phyloP scores from a whole-genome alignment of 2,797 vertebrate species.

The Allobates femoralis region DNA sequence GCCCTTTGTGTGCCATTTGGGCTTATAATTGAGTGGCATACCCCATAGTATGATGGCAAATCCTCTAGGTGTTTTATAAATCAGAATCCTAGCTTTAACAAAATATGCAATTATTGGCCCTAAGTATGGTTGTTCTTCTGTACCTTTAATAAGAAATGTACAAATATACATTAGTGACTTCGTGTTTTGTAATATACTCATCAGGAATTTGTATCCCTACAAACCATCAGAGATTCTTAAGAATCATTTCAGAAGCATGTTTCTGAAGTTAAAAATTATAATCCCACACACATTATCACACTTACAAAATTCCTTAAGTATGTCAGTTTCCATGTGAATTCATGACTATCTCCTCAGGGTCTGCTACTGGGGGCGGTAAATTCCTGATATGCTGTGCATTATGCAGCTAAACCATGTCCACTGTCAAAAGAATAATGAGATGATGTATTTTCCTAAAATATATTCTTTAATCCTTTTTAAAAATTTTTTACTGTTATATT shows the following conservation, averaged over 20 bases:
- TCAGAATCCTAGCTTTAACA: not conserved
- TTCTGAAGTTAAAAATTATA: not conserved
- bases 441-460: not conserved
- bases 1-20: too few species aligned
- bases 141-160: not conserved
- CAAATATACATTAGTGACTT: not conserved
- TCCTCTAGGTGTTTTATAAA: too few species aligned
- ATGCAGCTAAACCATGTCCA: conserved; percentile 19
- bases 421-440: conserved; percentile 2
- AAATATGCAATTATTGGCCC: not conserved
- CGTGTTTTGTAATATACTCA: not conserved
- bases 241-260: not conserved
- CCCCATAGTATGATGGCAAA: too few species aligned
- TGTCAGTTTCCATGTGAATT: conserved; percentile 23
- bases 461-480: not conserved
- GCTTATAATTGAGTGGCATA: too few species aligned
- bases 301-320: conserved; percentile 15
- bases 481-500: not conserved
- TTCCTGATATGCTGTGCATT: conserved; percentile 27
- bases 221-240: not conserved
- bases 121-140: not conserved
- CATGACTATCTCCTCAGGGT: conserved; percentile 15
- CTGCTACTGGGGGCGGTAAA: conserved; percentile 20
- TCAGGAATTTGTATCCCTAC: not conserved
- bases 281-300: conserved; percentile 6